Percentiles rank a stretch among this genome's conserved stretches.
Conservation (phyloP, 2,888 invertebrate genomes). For the Xestobium rufovillosum region DNA sequence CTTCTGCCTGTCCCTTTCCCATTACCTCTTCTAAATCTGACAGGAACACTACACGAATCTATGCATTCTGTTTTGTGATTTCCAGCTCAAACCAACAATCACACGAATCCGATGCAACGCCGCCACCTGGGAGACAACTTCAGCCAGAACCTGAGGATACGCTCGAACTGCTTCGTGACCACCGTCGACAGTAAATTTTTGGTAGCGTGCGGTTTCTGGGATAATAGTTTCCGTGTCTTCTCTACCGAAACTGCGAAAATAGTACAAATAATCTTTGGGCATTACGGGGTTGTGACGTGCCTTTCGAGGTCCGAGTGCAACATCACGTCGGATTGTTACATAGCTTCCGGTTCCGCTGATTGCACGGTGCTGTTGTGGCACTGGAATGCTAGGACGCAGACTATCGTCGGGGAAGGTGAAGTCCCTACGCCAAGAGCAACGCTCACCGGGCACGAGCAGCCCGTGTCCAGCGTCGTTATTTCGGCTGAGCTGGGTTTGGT, state of each 20-base stretch:
- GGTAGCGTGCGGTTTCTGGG: slow-evolving; percentile 98
- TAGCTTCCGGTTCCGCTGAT: slow-evolving; percentile 96
- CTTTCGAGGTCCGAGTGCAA: slow-evolving; percentile 90
- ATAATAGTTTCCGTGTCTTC: slow-evolving; percentile 97
- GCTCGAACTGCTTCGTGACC: slow-evolving; percentile 93
- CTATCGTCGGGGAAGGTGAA: slow-evolving; percentile 95
- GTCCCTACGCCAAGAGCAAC: slow-evolving; percentile 94
- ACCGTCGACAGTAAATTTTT: slow-evolving; percentile 96
- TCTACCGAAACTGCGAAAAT: slow-evolving; percentile 96
- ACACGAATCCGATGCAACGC: slow-evolving; percentile 65
- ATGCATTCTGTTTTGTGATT: too few relatives aligned
- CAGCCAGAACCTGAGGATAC: slow-evolving; percentile 90
- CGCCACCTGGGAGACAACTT: slow-evolving; percentile 97
- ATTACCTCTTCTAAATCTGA: too few relatives aligned
- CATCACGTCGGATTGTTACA: slow-evolving; percentile 97
- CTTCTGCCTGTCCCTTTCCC: too few relatives aligned
- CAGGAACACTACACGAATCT: too few relatives aligned
- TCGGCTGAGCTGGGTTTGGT: slow-evolving; percentile 97
- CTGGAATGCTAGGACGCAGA: slow-evolving; percentile 95
- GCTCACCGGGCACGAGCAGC: slow-evolving; percentile 94
- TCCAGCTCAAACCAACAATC: slow-evolving; percentile 66
- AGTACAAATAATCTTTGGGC: slow-evolving; percentile 97
- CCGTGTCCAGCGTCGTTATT: slow-evolving; percentile 90
- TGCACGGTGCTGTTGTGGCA: slow-evolving; percentile 98
- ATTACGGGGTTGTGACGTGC: slow-evolving; percentile 98